Evolutionary conservation across 2,797 vertebrate genomes (phyloP).

Genomic region (Brotula barbata): DNA sequence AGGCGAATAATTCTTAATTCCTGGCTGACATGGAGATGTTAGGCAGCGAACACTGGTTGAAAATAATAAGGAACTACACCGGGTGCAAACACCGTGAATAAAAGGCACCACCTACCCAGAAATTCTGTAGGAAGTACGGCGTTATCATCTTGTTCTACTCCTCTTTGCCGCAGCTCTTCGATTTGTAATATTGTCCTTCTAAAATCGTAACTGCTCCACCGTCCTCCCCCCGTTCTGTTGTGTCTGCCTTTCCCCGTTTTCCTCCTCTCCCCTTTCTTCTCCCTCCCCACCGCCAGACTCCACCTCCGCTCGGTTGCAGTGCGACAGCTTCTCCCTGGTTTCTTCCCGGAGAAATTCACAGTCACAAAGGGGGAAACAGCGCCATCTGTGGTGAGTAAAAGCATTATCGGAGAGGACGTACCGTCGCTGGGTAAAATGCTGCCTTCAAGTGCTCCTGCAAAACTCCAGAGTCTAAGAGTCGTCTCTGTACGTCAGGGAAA

Average conservation of each 20-base stretch:
- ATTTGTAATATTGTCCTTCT: constrained; percentile 57
- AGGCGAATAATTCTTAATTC: constrained; percentile 14
- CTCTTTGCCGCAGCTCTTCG: constrained; percentile 53
- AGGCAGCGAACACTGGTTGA: constrained; percentile 44
- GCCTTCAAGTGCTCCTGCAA: constrained; percentile 40
- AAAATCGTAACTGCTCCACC: constrained; percentile 69
- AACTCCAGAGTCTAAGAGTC: not conserved
- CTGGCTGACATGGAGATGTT: constrained; percentile 54
- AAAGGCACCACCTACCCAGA: constrained; percentile 86
- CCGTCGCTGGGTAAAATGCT: constrained; percentile 2
- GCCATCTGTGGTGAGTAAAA: constrained; percentile 50
- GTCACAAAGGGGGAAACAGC: constrained; percentile 58
- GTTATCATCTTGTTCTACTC: constrained; percentile 85
- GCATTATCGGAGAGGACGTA: too few species aligned
- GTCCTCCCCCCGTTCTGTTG: constrained; percentile 71
- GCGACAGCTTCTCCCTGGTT: constrained; percentile 14
- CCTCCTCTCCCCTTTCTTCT: constrained; percentile 80
- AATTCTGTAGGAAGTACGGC: constrained; percentile 93
- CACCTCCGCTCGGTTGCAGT: constrained; percentile 63
- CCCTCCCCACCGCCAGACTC: constrained; percentile 80
- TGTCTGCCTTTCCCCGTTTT: constrained; percentile 76
- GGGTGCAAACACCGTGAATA: constrained; percentile 55
- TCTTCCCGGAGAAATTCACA: constrained; percentile 26
- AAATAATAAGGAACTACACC: constrained; percentile 57
- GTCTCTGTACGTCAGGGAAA: too few species aligned